A percentile compares a stretch with the other conserved stretches of the same genome.
Evolutionary conservation across 64 coral and sea anemone genomes (phyloP).

Genomic region (Catalaphyllia jardinei): DNA sequence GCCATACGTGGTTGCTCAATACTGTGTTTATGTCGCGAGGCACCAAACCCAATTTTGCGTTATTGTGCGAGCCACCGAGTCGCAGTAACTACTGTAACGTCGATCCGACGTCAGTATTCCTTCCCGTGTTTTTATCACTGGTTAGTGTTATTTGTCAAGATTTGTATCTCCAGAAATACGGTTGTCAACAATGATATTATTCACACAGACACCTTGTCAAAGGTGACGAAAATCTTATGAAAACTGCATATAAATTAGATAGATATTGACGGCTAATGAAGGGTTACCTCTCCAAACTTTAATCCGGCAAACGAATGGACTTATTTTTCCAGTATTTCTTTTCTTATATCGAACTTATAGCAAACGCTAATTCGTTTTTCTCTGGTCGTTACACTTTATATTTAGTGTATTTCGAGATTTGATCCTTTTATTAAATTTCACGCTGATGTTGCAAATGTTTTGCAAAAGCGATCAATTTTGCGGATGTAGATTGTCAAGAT

Average conservation of each 20-base stretch:
- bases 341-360: too few species aligned
- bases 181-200: conserved; percentile 16
- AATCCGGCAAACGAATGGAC: background rate
- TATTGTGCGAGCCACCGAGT: background rate
- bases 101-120: background rate
- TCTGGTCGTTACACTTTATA: too few species aligned
- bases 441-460: too few species aligned
- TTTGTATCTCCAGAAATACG: background rate
- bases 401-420: too few species aligned
- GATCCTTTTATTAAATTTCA: too few species aligned
- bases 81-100: background rate
- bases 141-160: background rate
- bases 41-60: background rate
- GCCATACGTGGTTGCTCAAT: background rate
- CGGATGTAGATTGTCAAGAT: background rate
- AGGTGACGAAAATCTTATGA: background rate
- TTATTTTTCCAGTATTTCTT: background rate
- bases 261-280: too few species aligned
- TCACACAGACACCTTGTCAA: conserved; percentile 1
- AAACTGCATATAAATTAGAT: background rate
- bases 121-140: background rate
- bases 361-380: too few species aligned
- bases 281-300: background rate
- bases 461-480: background rate
- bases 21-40: background rate